phyloP scores from a whole-genome alignment of 2,797 vertebrate species.

The Semotilus atromaculatus region DNA sequence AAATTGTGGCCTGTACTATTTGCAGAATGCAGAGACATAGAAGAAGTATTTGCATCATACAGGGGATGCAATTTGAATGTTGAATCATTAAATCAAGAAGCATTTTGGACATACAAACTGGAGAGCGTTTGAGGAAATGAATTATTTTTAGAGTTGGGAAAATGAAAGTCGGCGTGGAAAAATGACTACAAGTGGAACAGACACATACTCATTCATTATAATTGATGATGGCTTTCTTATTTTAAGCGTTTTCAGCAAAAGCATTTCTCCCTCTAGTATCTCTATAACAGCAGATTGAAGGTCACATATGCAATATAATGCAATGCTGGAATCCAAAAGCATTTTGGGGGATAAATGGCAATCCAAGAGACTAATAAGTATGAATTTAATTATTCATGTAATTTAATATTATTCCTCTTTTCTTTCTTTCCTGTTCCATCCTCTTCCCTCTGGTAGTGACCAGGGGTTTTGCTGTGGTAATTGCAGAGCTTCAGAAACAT shows the following conservation, averaged over 20 bases:
- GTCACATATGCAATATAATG: conserved; percentile 8
- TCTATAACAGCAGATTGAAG: conserved; percentile 13
- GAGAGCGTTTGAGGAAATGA: background rate
- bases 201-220: conserved; percentile 16
- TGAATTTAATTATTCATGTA: conserved; percentile 40
- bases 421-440: conserved; percentile 47
- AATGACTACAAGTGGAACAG: background rate
- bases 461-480: conserved; percentile 70
- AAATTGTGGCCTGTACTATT: conserved; percentile 1
- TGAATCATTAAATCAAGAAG: background rate
- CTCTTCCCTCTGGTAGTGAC: conserved; percentile 64
- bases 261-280: conserved; percentile 6
- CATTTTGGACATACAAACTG: background rate
- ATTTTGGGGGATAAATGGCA: conserved; percentile 21
- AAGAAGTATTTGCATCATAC: background rate
- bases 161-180: background rate
- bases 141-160: background rate
- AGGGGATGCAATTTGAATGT: background rate
- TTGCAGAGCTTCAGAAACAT: conserved; percentile 78
- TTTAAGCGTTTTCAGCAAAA: conserved; percentile 13
- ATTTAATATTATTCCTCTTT: conserved; percentile 38
- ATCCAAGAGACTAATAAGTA: conserved; percentile 36
- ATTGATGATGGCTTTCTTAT: conserved; percentile 24
- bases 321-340: conserved; percentile 12
- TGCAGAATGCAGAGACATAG: background rate